Base-by-base conservation (phyloP, 2,797 vertebrate species). In the Urocyon cinereoargenteus region DNA sequence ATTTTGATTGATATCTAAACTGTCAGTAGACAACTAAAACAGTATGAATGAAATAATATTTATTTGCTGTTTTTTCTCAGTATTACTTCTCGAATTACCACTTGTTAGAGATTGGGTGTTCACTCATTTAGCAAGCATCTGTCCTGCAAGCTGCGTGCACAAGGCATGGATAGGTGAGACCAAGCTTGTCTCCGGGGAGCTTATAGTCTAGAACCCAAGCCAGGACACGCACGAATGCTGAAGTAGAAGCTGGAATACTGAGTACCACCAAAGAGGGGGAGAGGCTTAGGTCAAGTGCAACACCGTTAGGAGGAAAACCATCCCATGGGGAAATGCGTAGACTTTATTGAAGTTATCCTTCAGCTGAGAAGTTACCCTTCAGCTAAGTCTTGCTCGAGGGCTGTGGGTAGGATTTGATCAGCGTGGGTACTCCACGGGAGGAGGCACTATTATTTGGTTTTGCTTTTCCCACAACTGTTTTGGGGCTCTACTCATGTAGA, bases 341-440 rank as follows among this genome's bases (percentile, higher is more conserved):
- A 19, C 14, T 14, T 49, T 2, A 18, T 13, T 8, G 53, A 36
- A 28, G 36, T 26, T 15, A 15, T 9, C 31, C n/a, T 36, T 9
- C 36, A 3, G 36, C 6, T 45, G 86, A 90, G 40, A 49, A 34
- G 45, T 26, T 21, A 16, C 5, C 40, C 31, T 53, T 16, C 22
- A 10, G 55, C 21, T 2, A 11, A 62, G 24, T 51, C 59, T 68
- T 83, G 34, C 55, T 70, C 0, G 4, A 36, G 75, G 45, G 4
- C 31, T 13, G 14, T 40, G 31, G 45, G 11, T 40, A 45, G 36
- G 15, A n/a, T 40, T 7, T 53, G 77, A 9, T 11, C 9, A 1
- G 8, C 3, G 2, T 12, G 7, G 12, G 3, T 0, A 0, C 31
- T 68, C 1, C 3, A 5, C 4, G 7, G 21, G 7, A 79, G 55